Evolutionary conservation across 2,888 invertebrate genomes (phyloP).

Genomic region (Masnerella sp.): DNA sequence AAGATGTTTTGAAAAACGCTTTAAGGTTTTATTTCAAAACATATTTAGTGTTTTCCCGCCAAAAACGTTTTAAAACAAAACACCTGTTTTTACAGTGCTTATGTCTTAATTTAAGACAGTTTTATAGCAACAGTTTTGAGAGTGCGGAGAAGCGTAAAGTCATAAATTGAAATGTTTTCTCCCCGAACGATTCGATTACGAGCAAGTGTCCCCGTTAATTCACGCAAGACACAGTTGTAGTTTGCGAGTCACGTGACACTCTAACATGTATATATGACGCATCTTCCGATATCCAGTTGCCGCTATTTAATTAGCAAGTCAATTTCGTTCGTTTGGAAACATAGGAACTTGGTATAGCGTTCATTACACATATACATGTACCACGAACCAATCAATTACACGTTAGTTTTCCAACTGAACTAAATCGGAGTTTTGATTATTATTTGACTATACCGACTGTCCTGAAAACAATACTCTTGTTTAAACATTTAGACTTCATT

Average conservation of each 20-base stretch:
- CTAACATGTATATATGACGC: conserved; percentile 24
- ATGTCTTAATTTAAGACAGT: too few relatives aligned
- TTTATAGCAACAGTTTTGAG: too few relatives aligned
- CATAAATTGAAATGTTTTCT: not conserved
- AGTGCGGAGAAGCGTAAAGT: too few relatives aligned
- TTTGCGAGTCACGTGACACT: conserved; percentile 17
- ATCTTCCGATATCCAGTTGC: conserved; percentile 36
- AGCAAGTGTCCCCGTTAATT: conserved; percentile 15
- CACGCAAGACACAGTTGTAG: too few relatives aligned
- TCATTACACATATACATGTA: conserved; percentile 39
- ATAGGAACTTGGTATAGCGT: conserved; percentile 16
- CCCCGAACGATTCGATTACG: conserved; percentile 1
- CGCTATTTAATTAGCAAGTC: conserved; percentile 38
- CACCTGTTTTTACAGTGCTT: too few relatives aligned
- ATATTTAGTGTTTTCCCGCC: too few relatives aligned
- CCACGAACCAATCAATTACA: conserved; percentile 12
- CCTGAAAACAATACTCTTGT: conserved; percentile 25
- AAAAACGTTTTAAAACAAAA: too few relatives aligned
- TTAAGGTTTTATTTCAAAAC: too few relatives aligned
- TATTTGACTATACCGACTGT: conserved; percentile 1
- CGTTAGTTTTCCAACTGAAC: conserved; percentile 6
- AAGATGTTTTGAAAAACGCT: too few relatives aligned
- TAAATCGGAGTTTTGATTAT: conserved; percentile 11
- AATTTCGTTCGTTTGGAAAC: conserved; percentile 26
- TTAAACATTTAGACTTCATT: too few relatives aligned